Evolutionary conservation across 2,888 invertebrate species (phyloP).

Genomic region (Mesorhabditis belari): DNA sequence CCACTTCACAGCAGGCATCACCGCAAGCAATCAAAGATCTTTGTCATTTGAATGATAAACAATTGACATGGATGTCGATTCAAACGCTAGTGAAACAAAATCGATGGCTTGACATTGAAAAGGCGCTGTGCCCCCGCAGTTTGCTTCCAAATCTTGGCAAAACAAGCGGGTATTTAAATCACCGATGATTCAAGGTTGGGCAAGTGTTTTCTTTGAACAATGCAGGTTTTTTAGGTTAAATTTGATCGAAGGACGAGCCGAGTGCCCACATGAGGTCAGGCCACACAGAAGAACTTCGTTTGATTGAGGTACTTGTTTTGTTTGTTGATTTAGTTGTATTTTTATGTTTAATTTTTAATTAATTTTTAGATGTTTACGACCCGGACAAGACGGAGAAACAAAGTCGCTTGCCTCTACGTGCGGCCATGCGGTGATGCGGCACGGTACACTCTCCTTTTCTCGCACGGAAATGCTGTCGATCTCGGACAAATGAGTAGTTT

Average conservation of each 20-base stretch:
- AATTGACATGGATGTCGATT: background rate
- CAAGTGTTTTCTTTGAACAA: no score
- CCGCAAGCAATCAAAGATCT: background rate
- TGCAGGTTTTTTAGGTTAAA: conserved; percentile 51
- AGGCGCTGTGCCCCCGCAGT: background rate
- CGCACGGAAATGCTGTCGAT: conserved; percentile 97
- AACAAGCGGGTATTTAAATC: conserved; percentile 57
- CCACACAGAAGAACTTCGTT: conserved; percentile 4
- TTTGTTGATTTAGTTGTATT: no score
- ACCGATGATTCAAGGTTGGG: conserved; percentile 55
- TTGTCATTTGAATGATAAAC: background rate
- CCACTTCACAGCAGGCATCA: background rate
- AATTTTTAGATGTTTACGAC: conserved; percentile 68
- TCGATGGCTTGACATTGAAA: background rate
- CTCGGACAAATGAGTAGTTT: conserved; percentile 97
- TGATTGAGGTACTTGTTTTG: conserved; percentile 14
- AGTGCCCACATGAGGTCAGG: conserved; percentile 54
- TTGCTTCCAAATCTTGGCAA: background rate
- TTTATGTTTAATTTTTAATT: background rate
- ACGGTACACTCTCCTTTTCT: conserved; percentile 89
- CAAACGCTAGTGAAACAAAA: background rate
- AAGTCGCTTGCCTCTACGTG: conserved; percentile 71
- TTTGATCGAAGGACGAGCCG: conserved; percentile 55
- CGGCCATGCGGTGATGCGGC: conserved; percentile 64
- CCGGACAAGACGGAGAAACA: conserved; percentile 84